A percentile compares a stretch with the other conserved stretches of the same genome.
Conservation (phyloP, 1,140 invertebrate species). For the Piezodorus guildinii region DNA sequence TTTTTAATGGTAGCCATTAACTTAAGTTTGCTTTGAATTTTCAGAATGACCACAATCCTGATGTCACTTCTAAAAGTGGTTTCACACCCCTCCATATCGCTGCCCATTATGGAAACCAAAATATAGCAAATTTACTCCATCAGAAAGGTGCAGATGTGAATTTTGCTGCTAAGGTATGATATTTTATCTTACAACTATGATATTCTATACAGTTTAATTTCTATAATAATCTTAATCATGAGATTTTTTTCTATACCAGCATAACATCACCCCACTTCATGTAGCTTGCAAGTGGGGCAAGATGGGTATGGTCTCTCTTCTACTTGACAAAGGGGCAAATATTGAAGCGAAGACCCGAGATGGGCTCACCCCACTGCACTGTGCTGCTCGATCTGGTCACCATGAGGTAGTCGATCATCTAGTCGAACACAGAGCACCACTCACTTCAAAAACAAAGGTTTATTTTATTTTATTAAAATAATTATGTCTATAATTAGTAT, state of each 20-base stretch:
- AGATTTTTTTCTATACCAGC: slow-evolving; percentile 37
- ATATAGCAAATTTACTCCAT: slow-evolving; percentile 82
- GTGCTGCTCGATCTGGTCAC: slow-evolving; percentile 91
- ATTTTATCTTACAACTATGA: not conserved
- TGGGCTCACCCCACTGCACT: slow-evolving; percentile 82
- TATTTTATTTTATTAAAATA: no score
- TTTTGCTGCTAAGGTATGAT: slow-evolving; percentile 77
- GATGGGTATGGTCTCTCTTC: slow-evolving; percentile 74
- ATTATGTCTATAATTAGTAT: no score
- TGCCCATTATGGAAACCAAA: slow-evolving; percentile 95
- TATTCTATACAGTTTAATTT: no score
- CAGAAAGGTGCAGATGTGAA: slow-evolving; percentile 91
- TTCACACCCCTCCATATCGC: slow-evolving; percentile 98
- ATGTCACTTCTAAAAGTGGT: slow-evolving; percentile 91
- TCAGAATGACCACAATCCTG: slow-evolving; percentile 86
- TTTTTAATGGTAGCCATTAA: no score
- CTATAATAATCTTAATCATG: no score
- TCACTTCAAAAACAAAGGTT: slow-evolving; percentile 95
- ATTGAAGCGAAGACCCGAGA: slow-evolving; percentile 92
- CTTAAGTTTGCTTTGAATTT: slow-evolving; percentile 18
- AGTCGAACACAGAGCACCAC: slow-evolving; percentile 82
- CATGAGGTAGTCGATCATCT: slow-evolving; percentile 89
- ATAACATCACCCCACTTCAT: slow-evolving; percentile 83
- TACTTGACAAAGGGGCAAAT: slow-evolving; percentile 75
- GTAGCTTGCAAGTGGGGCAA: slow-evolving; percentile 98